Conservation (phyloP, 2,113 vertebrate species). For the Procavia capensis region DNA sequence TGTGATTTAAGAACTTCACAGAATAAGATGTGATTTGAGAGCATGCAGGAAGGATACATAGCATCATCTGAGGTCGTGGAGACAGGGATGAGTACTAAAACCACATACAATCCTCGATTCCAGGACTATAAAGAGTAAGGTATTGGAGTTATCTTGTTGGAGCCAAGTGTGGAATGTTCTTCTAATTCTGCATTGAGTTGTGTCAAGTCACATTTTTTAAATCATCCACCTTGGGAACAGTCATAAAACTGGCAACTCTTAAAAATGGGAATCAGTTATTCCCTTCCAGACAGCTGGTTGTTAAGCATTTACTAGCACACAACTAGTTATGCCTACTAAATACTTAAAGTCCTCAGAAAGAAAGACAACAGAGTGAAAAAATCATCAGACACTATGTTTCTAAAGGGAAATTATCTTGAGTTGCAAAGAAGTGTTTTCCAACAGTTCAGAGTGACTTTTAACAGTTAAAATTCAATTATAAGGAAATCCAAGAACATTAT, state of each 20-base stretch:
- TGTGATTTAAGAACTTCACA: too few relatives aligned
- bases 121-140: background rate
- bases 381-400: background rate
- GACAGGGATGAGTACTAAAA: background rate
- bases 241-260: background rate
- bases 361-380: background rate
- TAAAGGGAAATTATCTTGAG: background rate
- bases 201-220: background rate
- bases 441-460: background rate
- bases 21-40: too few relatives aligned
- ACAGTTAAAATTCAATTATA: background rate
- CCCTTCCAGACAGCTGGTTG: background rate
- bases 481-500: background rate
- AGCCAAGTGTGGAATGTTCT: background rate
- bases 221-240: background rate
- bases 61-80: background rate
- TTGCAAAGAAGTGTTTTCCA: background rate
- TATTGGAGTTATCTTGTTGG: background rate
- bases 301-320: background rate
- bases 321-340: background rate
- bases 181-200: background rate
- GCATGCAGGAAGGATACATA: too few relatives aligned
- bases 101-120: background rate
- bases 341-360: background rate
- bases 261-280: accelerated